Conservation (phyloP, 1,140 invertebrate species). For the Polypedilum vanderplanki region DNA sequence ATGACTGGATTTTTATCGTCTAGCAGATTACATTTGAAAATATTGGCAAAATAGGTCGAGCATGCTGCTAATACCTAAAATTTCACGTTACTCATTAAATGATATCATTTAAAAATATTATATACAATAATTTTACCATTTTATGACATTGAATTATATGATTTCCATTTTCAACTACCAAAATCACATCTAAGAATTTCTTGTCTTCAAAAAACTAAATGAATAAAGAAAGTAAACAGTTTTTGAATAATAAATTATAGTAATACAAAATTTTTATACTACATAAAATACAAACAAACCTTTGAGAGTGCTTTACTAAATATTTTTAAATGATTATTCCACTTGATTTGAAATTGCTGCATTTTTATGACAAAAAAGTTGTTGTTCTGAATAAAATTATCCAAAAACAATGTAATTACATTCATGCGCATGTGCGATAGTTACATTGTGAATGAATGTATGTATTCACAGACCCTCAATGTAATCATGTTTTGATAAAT, state of each 20-base stretch:
- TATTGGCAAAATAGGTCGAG: not conserved
- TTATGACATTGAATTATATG: conserved; percentile 20
- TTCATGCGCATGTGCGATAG: not conserved
- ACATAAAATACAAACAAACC: not conserved
- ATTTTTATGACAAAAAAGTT: not conserved
- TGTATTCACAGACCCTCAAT: not conserved
- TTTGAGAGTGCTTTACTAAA: not conserved
- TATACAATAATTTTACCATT: not conserved
- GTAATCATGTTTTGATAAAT: not conserved
- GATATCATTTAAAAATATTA: not conserved
- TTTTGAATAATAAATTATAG: not conserved
- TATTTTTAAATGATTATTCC: conserved; percentile 24
- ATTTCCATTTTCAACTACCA: conserved; percentile 20
- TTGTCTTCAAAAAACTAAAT: conserved; percentile 1
- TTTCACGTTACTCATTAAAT: not conserved
- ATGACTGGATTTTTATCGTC: conserved; percentile 10
- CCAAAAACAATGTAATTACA: not conserved
- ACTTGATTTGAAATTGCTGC: conserved; percentile 12
- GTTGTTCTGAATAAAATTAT: not conserved
- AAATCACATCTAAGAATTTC: conserved; percentile 4
- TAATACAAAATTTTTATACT: not conserved
- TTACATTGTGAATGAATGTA: not conserved
- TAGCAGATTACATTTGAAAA: not conserved
- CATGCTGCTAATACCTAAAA: not conserved
- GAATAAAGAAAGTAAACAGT: not conserved